Percentiles rank a stretch among this genome's conserved stretches.
Conservation (phyloP, 2,888 invertebrate genomes). For the Elegia similella region DNA sequence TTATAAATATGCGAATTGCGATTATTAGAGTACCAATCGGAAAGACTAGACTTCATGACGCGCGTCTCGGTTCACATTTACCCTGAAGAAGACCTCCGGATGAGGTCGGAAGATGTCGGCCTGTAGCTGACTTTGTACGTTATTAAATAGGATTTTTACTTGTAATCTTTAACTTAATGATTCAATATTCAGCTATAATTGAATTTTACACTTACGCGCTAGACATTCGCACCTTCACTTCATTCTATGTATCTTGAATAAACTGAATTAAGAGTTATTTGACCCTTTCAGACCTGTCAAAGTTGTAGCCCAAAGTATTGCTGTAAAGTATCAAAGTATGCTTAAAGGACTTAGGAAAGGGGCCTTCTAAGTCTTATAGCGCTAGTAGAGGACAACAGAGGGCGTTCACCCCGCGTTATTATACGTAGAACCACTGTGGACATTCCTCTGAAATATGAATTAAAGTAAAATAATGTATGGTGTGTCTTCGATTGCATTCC, state of each 20-base stretch:
- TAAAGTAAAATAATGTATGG: too few relatives aligned
- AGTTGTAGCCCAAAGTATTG: conserved; percentile 33
- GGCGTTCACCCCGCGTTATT: conserved; percentile 57
- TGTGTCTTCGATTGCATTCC: too few relatives aligned
- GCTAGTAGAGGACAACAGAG: conserved; percentile 66
- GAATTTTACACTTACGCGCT: background rate
- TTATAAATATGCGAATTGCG: too few relatives aligned
- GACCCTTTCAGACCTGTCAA: conserved; percentile 26
- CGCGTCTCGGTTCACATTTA: too few relatives aligned
- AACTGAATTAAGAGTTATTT: conserved; percentile 28
- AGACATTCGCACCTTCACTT: background rate
- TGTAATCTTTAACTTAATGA: too few relatives aligned
- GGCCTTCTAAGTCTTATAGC: conserved; percentile 58
- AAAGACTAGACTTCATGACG: too few relatives aligned
- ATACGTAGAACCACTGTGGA: conserved; percentile 46
- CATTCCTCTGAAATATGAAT: conserved; percentile 20
- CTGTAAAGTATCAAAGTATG: conserved; percentile 48
- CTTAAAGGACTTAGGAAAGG: conserved; percentile 45
- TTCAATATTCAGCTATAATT: conserved; percentile 21
- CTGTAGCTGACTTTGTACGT: too few relatives aligned
- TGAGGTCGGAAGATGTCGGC: too few relatives aligned
- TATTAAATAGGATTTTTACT: too few relatives aligned
- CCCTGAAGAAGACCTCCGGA: too few relatives aligned
- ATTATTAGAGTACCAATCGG: too few relatives aligned
- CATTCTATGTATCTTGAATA: background rate